Conservation (phyloP, 2,797 vertebrate species). For the Erpetoichthys calabaricus region DNA sequence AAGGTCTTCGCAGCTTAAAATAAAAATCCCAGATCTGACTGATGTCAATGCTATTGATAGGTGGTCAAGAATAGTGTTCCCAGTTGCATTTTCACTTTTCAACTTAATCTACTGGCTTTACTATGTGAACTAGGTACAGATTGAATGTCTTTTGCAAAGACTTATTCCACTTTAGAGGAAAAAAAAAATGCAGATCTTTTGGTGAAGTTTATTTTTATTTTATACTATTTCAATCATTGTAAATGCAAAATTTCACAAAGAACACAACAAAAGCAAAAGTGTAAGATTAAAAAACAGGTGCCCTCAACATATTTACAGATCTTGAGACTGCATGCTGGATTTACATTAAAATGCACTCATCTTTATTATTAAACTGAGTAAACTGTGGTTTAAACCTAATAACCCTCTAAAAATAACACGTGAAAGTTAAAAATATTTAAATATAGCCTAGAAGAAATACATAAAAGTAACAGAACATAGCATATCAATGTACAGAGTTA, state of each 20-base stretch:
- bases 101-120: slow-evolving; percentile 98
- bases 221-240: slow-evolving; percentile 10
- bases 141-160: slow-evolving; percentile 49
- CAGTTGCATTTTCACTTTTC: slow-evolving; percentile 86
- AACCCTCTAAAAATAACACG: too few species aligned
- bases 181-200: slow-evolving; percentile 16
- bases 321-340: slow-evolving; percentile 40
- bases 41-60: slow-evolving; percentile 95
- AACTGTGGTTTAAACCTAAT: too few species aligned
- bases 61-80: slow-evolving; percentile 95
- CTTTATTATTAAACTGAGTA: too few species aligned
- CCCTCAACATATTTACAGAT: slow-evolving; percentile 35
- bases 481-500: too few species aligned
- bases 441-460: too few species aligned
- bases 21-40: slow-evolving; percentile 95
- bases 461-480: too few species aligned
- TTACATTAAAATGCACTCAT: slow-evolving; percentile 19
- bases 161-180: slow-evolving; percentile 34
- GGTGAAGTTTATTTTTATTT: slow-evolving; percentile 19
- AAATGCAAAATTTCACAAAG: slow-evolving; percentile 17
- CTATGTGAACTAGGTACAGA: slow-evolving; percentile 75
- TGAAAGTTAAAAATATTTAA: too few species aligned
- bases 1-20: slow-evolving; percentile 88
- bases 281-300: slow-evolving; percentile 19
- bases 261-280: slow-evolving; percentile 10